phyloP scores from a whole-genome alignment of 2,797 vertebrate genomes.

The Enteromius argenteus region DNA sequence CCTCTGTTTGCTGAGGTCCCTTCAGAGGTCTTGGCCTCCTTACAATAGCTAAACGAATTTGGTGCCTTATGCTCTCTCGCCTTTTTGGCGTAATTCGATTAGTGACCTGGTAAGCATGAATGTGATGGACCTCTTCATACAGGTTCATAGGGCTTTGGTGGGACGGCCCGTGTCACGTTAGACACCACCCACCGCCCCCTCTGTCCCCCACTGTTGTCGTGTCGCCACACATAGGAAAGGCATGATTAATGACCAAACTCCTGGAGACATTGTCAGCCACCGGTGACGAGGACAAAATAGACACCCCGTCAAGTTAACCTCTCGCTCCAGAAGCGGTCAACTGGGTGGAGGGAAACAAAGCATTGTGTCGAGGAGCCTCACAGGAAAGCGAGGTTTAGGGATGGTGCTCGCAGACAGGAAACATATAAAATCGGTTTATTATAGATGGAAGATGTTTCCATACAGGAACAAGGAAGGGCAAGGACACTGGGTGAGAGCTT shows the following conservation, averaged over 20 bases:
- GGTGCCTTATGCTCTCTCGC: constrained; percentile 69
- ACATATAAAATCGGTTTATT: constrained; percentile 48
- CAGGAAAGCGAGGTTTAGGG: constrained; percentile 56
- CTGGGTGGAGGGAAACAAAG: constrained; percentile 48
- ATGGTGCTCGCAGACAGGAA: constrained; percentile 50
- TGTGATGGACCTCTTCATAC: constrained; percentile 75
- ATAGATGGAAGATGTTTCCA: constrained; percentile 45
- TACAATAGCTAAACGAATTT: constrained; percentile 79
- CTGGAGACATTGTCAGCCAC: constrained; percentile 75
- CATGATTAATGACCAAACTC: constrained; percentile 82
- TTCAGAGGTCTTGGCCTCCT: constrained; percentile 64
- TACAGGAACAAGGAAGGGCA: constrained; percentile 52
- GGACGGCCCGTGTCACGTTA: constrained; percentile 68
- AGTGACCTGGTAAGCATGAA: constrained; percentile 79
- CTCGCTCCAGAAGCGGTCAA: constrained; percentile 69
- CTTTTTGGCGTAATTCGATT: constrained; percentile 82
- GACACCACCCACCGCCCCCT: constrained; percentile 65
- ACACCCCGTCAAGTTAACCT: constrained; percentile 74
- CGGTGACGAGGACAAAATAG: constrained; percentile 78
- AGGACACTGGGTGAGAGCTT: constrained; percentile 10
- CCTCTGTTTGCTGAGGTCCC: constrained; percentile 67
- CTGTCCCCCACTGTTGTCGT: constrained; percentile 72
- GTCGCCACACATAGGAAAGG: constrained; percentile 70
- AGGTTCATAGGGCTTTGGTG: constrained; percentile 70
- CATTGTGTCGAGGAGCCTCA: constrained; percentile 51